phyloP scores from a whole-genome alignment of 1,140 invertebrate genomes.

The Saxidomus purpurata region DNA sequence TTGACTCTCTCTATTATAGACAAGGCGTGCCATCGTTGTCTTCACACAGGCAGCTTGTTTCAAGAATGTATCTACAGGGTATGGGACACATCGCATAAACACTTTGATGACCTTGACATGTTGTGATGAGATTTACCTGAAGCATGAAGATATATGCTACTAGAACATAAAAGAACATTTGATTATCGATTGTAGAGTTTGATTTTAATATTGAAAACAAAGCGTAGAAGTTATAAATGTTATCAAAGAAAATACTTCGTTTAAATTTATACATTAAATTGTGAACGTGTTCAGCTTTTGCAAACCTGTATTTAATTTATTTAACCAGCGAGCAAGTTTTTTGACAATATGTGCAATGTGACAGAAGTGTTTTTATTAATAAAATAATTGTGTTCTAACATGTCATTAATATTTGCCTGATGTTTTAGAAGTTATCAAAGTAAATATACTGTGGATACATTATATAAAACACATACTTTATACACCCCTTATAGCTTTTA shows the following conservation, averaged over 20 bases:
- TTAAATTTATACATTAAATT: too few species aligned
- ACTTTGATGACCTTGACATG: neutral
- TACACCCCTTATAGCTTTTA: too few species aligned
- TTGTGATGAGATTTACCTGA: neutral
- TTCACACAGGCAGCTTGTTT: slow-evolving; percentile 55
- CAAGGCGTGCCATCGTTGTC: slow-evolving; percentile 50
- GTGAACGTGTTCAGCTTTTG: neutral
- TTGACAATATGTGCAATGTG: neutral
- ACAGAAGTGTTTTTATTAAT: neutral
- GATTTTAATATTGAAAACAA: too few species aligned
- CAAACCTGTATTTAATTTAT: neutral
- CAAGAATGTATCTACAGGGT: slow-evolving; percentile 56
- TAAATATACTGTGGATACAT: too few species aligned
- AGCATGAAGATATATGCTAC: neutral
- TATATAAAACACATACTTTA: too few species aligned
- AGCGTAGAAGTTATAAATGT: too few species aligned
- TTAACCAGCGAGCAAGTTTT: neutral
- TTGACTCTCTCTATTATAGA: slow-evolving; percentile 63
- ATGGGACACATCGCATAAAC: slow-evolving; percentile 49
- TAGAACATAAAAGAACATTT: neutral
- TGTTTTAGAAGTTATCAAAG: too few species aligned
- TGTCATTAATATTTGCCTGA: neutral
- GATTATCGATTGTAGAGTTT: too few species aligned
- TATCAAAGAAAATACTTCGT: too few species aligned
- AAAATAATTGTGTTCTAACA: neutral